A percentile compares a stretch with the other conserved stretches of the same genome.
These are phyloP conservation scores for Baryphthengus martii DNA, from an alignment of 2,113 vertebrate genomes.

Conservation along the genomic window DNA sequence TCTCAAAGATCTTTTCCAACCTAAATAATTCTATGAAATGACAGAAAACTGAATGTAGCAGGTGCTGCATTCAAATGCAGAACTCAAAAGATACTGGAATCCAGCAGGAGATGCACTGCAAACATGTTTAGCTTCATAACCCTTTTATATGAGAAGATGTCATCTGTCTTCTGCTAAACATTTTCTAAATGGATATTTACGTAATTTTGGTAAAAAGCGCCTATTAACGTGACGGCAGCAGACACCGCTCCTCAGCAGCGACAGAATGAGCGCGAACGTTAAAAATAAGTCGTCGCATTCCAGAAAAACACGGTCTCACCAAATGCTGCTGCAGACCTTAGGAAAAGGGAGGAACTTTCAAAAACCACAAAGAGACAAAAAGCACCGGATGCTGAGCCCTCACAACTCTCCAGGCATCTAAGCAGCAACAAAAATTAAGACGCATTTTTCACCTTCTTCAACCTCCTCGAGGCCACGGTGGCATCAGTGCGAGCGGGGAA, in stretches of 20 bases:
- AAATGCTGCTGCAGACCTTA: not conserved
- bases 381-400: too few species aligned
- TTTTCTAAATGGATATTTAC: not conserved
- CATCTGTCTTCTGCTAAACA: not conserved
- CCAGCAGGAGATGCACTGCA: not conserved
- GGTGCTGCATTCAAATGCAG: not conserved
- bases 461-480: fast-evolving
- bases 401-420: fast-evolving
- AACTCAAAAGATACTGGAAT: not conserved
- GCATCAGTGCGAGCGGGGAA: fast-evolving
- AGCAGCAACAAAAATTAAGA: fast-evolving
- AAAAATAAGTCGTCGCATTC: not conserved
- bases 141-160: too few species aligned
- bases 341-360: not conserved
- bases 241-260: not conserved
- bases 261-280: not conserved
- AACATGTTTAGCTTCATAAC: not conserved
- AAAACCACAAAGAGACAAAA: not conserved
- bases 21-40: too few species aligned
- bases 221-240: not conserved
- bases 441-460: fast-evolving
- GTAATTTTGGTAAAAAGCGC: not conserved
- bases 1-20: too few species aligned
- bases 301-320: not conserved
- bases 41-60: not conserved